phyloP scores from a whole-genome alignment of 1,140 invertebrate species.

The Lepeophtheirus salmonis region DNA sequence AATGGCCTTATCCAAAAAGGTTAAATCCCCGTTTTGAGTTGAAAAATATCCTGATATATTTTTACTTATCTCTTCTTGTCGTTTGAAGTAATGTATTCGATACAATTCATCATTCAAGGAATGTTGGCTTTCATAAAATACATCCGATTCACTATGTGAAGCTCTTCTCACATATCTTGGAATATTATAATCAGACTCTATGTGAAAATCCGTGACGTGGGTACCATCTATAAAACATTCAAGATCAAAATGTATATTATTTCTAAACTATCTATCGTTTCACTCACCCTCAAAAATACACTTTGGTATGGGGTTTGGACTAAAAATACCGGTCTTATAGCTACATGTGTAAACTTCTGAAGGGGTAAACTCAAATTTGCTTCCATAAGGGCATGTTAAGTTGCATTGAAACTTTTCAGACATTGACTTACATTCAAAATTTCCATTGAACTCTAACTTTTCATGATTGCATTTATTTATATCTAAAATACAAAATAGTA shows the following conservation, averaged over 20 bases:
- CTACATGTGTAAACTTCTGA: slow-evolving; percentile 42
- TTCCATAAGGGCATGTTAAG: slow-evolving; percentile 41
- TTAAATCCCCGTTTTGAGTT: background rate
- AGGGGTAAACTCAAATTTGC: slow-evolving; percentile 37
- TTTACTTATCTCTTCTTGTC: background rate
- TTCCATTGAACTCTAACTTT: slow-evolving; percentile 50
- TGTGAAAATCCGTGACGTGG: background rate
- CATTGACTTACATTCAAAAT: slow-evolving; percentile 42
- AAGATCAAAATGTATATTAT: background rate
- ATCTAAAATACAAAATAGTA: slow-evolving; percentile 29
- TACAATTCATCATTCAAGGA: background rate
- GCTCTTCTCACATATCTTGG: background rate
- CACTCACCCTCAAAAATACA: slow-evolving; percentile 37
- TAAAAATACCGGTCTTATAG: slow-evolving; percentile 43
- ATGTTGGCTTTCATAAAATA: background rate
- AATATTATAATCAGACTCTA: background rate
- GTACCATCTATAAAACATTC: background rate
- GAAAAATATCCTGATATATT: background rate
- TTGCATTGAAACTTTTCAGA: slow-evolving; percentile 37
- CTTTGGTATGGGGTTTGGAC: slow-evolving; percentile 45
- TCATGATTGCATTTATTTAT: slow-evolving; percentile 34
- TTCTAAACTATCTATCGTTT: background rate
- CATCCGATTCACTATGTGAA: background rate
- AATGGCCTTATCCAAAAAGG: background rate
- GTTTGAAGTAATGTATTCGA: background rate